Evolutionary conservation across 2,113 vertebrate species (phyloP).

Genomic region (Syrrhaptes paradoxus): DNA sequence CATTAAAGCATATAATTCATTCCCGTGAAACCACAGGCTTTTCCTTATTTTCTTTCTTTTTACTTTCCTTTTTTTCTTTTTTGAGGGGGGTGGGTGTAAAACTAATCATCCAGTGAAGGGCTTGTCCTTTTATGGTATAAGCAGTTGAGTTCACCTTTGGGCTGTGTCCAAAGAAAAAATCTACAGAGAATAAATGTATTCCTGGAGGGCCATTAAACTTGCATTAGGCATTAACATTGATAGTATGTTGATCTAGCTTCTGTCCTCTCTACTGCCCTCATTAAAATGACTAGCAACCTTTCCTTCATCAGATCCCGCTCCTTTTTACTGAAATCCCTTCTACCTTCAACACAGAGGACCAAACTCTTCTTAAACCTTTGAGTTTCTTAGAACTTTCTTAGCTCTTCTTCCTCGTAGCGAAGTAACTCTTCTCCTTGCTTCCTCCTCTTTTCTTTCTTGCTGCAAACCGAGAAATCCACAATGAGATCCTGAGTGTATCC

Average conservation of each 20-base stretch:
- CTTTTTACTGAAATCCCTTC: background rate
- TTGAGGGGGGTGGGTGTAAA: background rate
- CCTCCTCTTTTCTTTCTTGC: background rate
- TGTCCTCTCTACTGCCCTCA: background rate
- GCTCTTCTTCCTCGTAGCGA: rapidly evolving
- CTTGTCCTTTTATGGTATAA: conserved; percentile 16
- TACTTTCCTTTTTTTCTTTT: background rate
- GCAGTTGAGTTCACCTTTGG: conserved; percentile 32
- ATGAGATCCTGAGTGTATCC: background rate
- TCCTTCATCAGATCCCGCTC: background rate
- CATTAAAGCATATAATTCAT: background rate
- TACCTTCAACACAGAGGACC: background rate
- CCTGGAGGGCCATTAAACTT: conserved; percentile 7
- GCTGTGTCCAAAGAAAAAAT: conserved; percentile 26
- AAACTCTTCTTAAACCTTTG: background rate
- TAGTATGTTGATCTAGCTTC: conserved; percentile 25
- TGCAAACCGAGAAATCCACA: background rate
- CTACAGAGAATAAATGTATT: background rate
- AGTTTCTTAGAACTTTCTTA: background rate
- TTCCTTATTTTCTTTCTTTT: background rate
- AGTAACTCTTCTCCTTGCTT: background rate
- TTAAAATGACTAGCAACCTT: background rate
- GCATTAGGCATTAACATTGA: background rate
- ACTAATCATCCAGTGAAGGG: background rate
- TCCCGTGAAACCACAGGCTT: background rate